Evolutionary conservation across 2,797 vertebrate species (phyloP), one percentile per base, ranked within the genome.

Genomic region (Sebastes taczanowskii): DNA sequence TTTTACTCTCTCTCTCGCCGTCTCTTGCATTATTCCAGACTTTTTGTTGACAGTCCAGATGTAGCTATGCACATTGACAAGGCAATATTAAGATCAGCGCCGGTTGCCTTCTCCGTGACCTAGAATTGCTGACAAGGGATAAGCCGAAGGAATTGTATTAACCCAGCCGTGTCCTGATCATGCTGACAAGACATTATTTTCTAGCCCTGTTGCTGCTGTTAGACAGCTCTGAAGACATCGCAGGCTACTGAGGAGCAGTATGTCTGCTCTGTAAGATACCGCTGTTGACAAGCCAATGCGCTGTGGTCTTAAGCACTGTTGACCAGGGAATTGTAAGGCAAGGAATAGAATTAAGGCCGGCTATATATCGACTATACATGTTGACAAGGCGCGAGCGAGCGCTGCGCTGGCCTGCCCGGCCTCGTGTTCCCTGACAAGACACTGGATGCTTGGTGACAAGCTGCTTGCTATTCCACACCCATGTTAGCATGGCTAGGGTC

Each of bases 381-480:
- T 89, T 91, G 91, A 91, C 89, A 90, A 77, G 83, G 82, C 60
- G 25, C 35, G 56, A 83, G 67, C 56, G 63, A 42, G 71, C 13
- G 22, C 68, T 38, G 35, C 11, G 6, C 77, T 25, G 29, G 58
- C 69, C 74, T 46, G 70, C 38, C 29, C 38, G 25, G 69, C 67
- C 71, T 77, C 29, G 81, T 80, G 71, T 35, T 49, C 27, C 16
- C 62, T 90, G 90, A 90, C 90, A 75, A 76, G 77, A 77, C 68
- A 58, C 69, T 74, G 80, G 82, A 84, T 88, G 84, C 87, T 83
- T 58, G 79, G 62, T 86, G 92, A 94, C 85, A 89, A 92, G 82
- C 90, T 88, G 84, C 92, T 92, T 91, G 90, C 92, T 88, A 91
- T 93, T 92, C 89, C 56, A 52, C 78, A 82, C 78, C 87, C 85